Evolutionary conservation across 2,888 invertebrate genomes (phyloP).

Genomic region (Tipula vernalis): DNA sequence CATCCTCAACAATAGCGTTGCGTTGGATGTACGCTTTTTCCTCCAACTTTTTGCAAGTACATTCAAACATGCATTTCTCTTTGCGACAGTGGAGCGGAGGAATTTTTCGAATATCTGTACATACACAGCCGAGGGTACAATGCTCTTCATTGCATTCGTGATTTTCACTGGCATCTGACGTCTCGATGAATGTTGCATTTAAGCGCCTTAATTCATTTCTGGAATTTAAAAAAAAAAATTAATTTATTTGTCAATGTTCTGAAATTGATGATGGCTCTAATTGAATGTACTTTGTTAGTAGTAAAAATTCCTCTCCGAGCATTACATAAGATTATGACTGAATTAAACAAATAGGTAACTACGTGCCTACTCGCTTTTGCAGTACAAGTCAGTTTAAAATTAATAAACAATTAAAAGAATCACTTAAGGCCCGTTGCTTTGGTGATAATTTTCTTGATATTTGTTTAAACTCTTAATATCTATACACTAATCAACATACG

Average conservation of each 20-base stretch:
- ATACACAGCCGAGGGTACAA: conserved; percentile 55
- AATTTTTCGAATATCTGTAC: conserved; percentile 38
- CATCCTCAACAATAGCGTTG: not conserved
- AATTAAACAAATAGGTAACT: too few species aligned
- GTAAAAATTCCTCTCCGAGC: too few species aligned
- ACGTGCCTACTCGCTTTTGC: too few species aligned
- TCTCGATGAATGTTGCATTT: conserved; percentile 52
- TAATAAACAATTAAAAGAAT: too few species aligned
- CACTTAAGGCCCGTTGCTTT: too few species aligned
- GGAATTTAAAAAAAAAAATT: conserved; percentile 10
- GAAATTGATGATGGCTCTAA: too few species aligned
- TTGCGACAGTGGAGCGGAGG: conserved; percentile 47
- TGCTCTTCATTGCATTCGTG: conserved; percentile 39
- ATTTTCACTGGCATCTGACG: conserved; percentile 15
- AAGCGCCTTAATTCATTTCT: conserved; percentile 44
- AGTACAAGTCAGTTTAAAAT: too few species aligned
- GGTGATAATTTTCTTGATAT: too few species aligned
- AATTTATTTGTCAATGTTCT: not conserved
- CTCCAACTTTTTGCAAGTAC: conserved; percentile 29
- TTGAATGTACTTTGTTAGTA: too few species aligned
- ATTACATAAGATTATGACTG: too few species aligned
- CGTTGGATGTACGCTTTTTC: not conserved
- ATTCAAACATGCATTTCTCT: conserved; percentile 36
- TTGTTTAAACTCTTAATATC: too few species aligned
- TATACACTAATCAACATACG: too few species aligned